Percentiles rank a stretch among this genome's conserved stretches.
These are phyloP conservation scores for Madoqua kirkii DNA, from an alignment of 2,113 vertebrate species.

Conservation along the genomic window DNA sequence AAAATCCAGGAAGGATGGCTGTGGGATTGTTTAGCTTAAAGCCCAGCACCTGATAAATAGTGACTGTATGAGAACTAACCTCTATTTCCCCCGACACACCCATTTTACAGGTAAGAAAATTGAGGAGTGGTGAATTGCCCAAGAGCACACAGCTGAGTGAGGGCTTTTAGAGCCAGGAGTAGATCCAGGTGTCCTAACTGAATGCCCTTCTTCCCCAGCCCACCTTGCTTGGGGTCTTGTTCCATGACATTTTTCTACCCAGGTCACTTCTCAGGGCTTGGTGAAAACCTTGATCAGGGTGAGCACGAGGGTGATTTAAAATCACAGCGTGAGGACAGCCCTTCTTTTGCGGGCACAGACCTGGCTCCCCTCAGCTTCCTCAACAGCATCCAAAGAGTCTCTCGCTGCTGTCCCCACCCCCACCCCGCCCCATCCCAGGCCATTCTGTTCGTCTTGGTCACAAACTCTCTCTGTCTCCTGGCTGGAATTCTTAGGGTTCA, in stretches of 20 bases:
- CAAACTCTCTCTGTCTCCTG: background rate
- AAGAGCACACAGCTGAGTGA: background rate
- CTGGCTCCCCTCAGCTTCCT: background rate
- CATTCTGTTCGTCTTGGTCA: background rate
- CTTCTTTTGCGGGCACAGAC: background rate
- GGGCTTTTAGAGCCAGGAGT: background rate
- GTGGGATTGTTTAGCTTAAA: background rate
- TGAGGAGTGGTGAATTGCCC: background rate
- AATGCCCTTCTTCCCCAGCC: background rate
- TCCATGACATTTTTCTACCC: background rate
- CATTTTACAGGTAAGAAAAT: background rate
- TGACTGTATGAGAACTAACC: background rate
- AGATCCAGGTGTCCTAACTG: background rate
- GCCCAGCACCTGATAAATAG: background rate
- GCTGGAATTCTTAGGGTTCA: background rate
- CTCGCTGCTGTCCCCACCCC: background rate
- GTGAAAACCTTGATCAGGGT: background rate
- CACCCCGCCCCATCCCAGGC: rapidly evolving
- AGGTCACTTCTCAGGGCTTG: background rate
- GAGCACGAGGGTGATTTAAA: background rate
- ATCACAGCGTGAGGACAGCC: background rate
- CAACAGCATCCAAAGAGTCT: background rate
- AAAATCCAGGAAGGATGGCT: background rate
- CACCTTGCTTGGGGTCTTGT: too few relatives aligned
- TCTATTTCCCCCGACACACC: background rate